These are phyloP conservation scores for Tiphia femorata DNA, from an alignment of 2,888 invertebrate genomes.

Conservation along the genomic window DNA sequence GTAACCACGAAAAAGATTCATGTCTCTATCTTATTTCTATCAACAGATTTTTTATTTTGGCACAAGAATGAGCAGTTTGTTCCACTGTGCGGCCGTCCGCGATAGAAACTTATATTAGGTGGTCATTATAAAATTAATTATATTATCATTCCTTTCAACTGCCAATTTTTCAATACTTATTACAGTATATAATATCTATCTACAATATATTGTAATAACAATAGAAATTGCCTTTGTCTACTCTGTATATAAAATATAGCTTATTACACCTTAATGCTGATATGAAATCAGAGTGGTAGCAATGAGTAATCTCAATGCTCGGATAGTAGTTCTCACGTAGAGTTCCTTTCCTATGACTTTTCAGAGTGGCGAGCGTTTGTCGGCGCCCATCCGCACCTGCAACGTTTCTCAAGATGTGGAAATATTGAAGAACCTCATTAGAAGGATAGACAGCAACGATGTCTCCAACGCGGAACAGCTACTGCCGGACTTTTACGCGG, in stretches of 20 bases:
- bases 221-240: too few relatives aligned
- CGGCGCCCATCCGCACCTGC: conserved; percentile 75
- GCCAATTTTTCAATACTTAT: background rate
- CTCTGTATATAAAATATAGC: too few relatives aligned
- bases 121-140: background rate
- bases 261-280: background rate
- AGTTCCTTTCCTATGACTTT: too few relatives aligned
- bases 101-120: too few relatives aligned
- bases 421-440: conserved; percentile 77
- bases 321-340: too few relatives aligned
- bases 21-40: too few relatives aligned
- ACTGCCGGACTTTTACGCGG: conserved; percentile 94
- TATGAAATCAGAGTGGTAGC: too few relatives aligned
- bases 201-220: background rate
- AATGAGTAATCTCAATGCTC: too few relatives aligned
- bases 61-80: too few relatives aligned
- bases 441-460: conserved; percentile 77
- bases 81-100: too few relatives aligned
- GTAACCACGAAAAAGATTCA: too few relatives aligned
- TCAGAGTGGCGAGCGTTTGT: conserved; percentile 79
- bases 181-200: background rate
- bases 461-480: conserved; percentile 82
- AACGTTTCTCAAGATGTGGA: conserved; percentile 77
- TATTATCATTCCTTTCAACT: conserved; percentile 33
- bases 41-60: too few relatives aligned